Base-by-base conservation (phyloP, 2,888 invertebrate species). In the Eupithecia inturbata region DNA sequence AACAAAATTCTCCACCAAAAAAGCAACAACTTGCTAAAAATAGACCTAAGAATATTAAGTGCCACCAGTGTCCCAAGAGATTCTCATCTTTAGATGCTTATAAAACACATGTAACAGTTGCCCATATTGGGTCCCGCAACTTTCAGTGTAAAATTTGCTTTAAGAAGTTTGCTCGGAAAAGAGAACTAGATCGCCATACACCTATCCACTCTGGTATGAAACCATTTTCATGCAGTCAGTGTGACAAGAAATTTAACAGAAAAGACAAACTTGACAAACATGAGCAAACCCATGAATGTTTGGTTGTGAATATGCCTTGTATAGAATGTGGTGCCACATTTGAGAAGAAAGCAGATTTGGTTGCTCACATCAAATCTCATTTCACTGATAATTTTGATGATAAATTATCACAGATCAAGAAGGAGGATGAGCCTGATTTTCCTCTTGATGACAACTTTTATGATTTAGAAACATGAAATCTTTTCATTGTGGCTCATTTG, bases 191-290 rank as follows among this genome's bases (percentile, higher is more conserved):
- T 79, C 93, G 96, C 0, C 97, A 97, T 88, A 93, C 95, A 22
- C 94, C 95, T 0, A 94, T 96, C 1, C 97, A 97, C 87, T 95
- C 96, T 60, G 96, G 95, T 0, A 93, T 96, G 88, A 96, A 96
- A 81, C 95, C 96, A 2, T 96, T 96, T 83, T 95, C 96, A 69
- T 97, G 97, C 84, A 94, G 93, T 68, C 95, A 95, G 73, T 97
- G 97, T 88, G 95, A 96, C 78, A 96, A 96, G 81, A 95, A 95
- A 78, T 96, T 96, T 85, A 96, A 95, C 57, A 94, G 96, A 67
- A 96, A 96, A 82, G 97, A 97, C 82, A 97, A 97, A 87, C 91
- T 96, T 71, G 94, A 95, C 69, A 93, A 96, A 71, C 97, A 97
- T 88, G 95, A 96, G 88, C 91, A 96, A 80, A 96, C 95, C 81